A percentile compares a stretch with the other conserved stretches of the same genome.
These are phyloP conservation scores for Lynx canadensis DNA, from an alignment of 2,113 vertebrate species.

Conservation along the genomic window DNA sequence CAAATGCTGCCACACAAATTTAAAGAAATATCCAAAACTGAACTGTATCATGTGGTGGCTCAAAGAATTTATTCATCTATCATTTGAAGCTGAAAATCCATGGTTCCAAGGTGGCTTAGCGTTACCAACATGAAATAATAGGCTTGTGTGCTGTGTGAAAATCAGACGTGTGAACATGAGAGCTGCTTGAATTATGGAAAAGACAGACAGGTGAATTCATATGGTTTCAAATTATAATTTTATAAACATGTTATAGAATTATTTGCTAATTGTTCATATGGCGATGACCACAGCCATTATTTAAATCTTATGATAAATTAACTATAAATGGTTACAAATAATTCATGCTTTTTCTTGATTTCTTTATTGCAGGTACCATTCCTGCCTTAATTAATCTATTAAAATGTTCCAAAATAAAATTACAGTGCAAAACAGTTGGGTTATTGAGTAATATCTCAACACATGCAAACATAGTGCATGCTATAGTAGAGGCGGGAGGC, in stretches of 20 bases:
- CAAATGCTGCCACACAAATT: neutral
- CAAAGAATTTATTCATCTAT: neutral
- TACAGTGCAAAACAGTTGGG: conserved; percentile 84
- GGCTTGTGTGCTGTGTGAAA: neutral
- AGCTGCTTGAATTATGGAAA: neutral
- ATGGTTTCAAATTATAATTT: neutral
- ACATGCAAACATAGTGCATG: conserved; percentile 67
- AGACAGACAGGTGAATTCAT: neutral
- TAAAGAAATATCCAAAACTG: neutral
- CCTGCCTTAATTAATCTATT: conserved; percentile 83
- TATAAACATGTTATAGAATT: neutral
- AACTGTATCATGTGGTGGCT: neutral
- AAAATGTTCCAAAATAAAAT: conserved; percentile 64
- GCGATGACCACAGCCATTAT: neutral
- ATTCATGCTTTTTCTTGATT: neutral
- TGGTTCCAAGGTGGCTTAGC: neutral
- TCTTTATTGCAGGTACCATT: conserved; percentile 81
- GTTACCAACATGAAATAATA: neutral
- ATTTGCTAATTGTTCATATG: conserved; percentile 2
- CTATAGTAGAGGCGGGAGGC: conserved; percentile 78
- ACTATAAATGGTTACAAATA: neutral
- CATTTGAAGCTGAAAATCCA: neutral
- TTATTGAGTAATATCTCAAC: conserved; percentile 87
- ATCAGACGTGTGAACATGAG: neutral
- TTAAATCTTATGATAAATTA: neutral